Conservation (phyloP, 2,888 invertebrate species). For the Tuta absoluta region DNA sequence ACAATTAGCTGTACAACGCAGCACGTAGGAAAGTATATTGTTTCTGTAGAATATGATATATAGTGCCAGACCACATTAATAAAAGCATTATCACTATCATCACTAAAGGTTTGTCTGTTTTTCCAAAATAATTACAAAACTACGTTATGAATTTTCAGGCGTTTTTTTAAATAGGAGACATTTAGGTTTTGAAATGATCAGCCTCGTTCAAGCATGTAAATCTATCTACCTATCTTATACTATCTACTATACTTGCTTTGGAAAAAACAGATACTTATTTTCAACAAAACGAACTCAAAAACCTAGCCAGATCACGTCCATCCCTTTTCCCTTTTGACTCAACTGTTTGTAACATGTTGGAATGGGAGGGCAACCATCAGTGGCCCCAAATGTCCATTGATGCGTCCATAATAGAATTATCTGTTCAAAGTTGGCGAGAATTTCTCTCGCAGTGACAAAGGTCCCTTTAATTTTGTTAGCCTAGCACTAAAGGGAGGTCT, state of each 20-base stretch:
- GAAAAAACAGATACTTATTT: too few species aligned
- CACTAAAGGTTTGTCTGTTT: too few species aligned
- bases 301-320: neutral
- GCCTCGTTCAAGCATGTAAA: too few species aligned
- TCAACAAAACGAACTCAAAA: neutral
- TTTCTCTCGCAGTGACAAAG: slow-evolving; percentile 17
- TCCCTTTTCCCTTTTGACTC: slow-evolving; percentile 1
- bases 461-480: slow-evolving; percentile 21
- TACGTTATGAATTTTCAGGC: too few species aligned
- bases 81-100: too few species aligned
- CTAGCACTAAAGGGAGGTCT: slow-evolving; percentile 19
- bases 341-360: neutral
- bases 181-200: too few species aligned
- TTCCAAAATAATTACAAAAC: too few species aligned
- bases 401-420: slow-evolving; percentile 23
- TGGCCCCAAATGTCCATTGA: slow-evolving; percentile 20
- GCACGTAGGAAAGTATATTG: neutral
- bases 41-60: too few species aligned
- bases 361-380: slow-evolving; percentile 21
- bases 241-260: too few species aligned
- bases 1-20: neutral
- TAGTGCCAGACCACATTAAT: too few species aligned
- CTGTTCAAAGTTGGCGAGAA: slow-evolving; percentile 9
- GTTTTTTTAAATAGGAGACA: too few species aligned
- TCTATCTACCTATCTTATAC: too few species aligned